Evolutionary conservation across 2,113 vertebrate genomes (phyloP), one percentile per base, ranked within the genome.

Genomic region (Vidua macroura): DNA sequence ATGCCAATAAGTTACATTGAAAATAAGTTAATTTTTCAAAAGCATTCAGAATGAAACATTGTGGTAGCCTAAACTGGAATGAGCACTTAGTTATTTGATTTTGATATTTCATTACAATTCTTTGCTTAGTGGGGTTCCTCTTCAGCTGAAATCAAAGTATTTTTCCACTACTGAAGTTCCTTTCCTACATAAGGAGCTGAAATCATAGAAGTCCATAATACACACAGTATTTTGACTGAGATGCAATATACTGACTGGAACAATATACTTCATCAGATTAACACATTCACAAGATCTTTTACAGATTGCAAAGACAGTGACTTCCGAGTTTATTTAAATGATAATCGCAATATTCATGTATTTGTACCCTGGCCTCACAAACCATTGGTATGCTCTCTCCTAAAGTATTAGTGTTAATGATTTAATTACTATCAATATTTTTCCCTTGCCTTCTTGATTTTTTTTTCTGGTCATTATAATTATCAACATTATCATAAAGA

Each of bases 101-200:
- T 90, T 81, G 44, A 23, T 68, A n/a, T 90, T 94, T 88, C 75
- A 59, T 66, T 53, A 39, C 48, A 77, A 49, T 21, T 74, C 55
- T 80, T 80, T 78, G 39, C 55, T 94, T 93, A 74, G 75, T 85
- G 25, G 79, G 72, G 51, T 63, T 96, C 76, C 75, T 94, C 68
- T 93, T 96, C 83, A 86, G 33, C 37, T 90, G 64, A 90, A 96
- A 86, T 85, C 44, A 31, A 90, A 80, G 41, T 70, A 75, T 92
- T 93, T 93, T 92, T 86, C 82, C 37, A 35, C 64, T 84, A 11
- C 41, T 53, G n/a, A 86, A 64, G 51, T 90, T 83, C 7, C 39
- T 92, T 90, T 78, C 60, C 52, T 88, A 41, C 14, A 58, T 53
- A 88, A 83, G 49, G 37, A 84, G 31, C n/a, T 86, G 73, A 95